A percentile compares a stretch with the other conserved stretches of the same genome.
Evolutionary conservation across 2,888 invertebrate species (phyloP).

Genomic region (Perizoma affinitatum): DNA sequence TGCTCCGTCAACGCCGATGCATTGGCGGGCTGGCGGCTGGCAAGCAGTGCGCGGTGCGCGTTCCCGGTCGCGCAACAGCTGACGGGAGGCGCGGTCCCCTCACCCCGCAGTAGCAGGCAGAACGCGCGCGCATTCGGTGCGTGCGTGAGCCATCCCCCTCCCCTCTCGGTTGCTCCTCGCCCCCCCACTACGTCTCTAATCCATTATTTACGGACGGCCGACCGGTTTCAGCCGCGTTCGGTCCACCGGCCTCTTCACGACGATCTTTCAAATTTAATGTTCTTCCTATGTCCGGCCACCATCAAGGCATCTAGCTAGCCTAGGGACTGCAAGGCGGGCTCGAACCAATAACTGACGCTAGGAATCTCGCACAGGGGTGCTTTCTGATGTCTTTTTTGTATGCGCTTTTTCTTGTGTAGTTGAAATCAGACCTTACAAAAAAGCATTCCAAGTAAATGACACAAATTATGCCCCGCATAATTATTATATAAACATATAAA

Average conservation of each 20-base stretch:
- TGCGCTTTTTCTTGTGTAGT: no score
- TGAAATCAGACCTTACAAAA: no score
- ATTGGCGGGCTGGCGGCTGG: constrained; percentile 77
- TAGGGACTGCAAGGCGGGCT: no score
- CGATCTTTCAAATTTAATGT: constrained; percentile 82
- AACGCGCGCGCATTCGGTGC: constrained; percentile 76
- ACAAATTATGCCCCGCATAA: no score
- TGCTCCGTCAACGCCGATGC: constrained; percentile 78
- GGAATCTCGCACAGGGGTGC: no score
- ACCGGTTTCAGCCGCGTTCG: constrained; percentile 82
- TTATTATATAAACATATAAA: no score
- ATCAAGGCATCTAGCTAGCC: not conserved
- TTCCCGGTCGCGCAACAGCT: constrained; percentile 83
- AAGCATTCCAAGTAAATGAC: no score
- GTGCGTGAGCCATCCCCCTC: constrained; percentile 64
- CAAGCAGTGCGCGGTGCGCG: constrained; percentile 61
- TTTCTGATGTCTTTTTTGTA: no score
- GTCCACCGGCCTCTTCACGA: constrained; percentile 71
- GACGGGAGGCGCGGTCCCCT: constrained; percentile 80
- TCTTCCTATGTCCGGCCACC: constrained; percentile 82
- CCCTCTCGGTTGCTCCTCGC: constrained; percentile 64
- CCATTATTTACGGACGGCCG: constrained; percentile 83
- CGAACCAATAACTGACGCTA: no score
- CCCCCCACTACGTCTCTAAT: constrained; percentile 78
- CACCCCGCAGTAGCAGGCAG: constrained; percentile 50